These are phyloP conservation scores for Sebastes umbrosus DNA, from an alignment of 2,797 vertebrate genomes.

Conservation along the genomic window DNA sequence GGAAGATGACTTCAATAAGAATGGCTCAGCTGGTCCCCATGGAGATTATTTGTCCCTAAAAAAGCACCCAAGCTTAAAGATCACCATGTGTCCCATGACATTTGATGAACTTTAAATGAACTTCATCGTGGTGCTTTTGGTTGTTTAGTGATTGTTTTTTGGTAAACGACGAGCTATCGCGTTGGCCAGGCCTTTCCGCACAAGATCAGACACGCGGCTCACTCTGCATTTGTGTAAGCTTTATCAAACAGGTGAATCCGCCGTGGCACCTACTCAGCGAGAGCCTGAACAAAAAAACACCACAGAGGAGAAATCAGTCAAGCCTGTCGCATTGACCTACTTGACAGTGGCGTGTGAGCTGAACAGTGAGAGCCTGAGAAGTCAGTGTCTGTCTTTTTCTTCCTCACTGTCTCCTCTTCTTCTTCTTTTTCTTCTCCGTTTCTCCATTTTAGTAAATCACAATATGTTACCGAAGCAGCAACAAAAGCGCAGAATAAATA, in stretches of 20 bases:
- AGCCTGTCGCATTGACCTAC: conserved; percentile 75
- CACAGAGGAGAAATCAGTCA: conserved; percentile 64
- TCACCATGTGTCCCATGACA: conserved; percentile 56
- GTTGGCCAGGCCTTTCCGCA: not conserved
- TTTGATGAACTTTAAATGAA: conserved; percentile 55
- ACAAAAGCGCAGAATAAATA: conserved; percentile 4
- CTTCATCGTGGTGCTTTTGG: conserved; percentile 2
- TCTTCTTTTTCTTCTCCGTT: not conserved
- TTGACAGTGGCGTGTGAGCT: conserved; percentile 61
- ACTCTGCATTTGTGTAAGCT: conserved; percentile 56
- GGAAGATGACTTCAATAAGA: conserved; percentile 56
- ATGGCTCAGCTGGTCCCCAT: conserved; percentile 57
- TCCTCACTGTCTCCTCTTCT: conserved; percentile 3
- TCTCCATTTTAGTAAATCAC: conserved; percentile 6
- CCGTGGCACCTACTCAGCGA: conserved; percentile 43
- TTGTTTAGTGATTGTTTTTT: conserved; percentile 1
- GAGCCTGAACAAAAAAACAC: conserved; percentile 50
- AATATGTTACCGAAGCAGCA: not conserved
- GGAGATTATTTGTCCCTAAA: conserved; percentile 47
- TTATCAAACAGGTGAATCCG: conserved; percentile 69
- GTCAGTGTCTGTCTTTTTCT: conserved; percentile 26
- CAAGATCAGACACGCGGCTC: conserved; percentile 22
- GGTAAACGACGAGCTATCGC: not conserved
- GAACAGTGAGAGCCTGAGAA: conserved; percentile 49
- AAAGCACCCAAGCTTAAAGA: conserved; percentile 62